Evolutionary conservation across 2,113 vertebrate genomes (phyloP).

Genomic region (Fukomys damarensis): DNA sequence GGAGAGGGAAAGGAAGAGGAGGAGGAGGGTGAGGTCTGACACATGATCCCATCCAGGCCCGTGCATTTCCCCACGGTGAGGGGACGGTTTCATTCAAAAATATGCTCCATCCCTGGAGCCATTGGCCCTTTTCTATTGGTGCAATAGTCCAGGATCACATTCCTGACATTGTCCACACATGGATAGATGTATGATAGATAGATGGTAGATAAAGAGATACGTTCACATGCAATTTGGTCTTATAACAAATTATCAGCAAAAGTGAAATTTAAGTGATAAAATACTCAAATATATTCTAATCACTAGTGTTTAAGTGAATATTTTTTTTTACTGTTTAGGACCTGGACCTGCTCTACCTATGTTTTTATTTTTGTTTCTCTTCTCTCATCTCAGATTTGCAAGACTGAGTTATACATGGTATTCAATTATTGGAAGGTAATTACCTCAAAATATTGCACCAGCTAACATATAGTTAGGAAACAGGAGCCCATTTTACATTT

Average conservation of each 20-base stretch:
- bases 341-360: background rate
- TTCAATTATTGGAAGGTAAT: background rate
- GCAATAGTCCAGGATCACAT: background rate
- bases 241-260: background rate
- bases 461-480: background rate
- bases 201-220: background rate
- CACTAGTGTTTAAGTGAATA: background rate
- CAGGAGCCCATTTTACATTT: background rate
- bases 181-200: background rate
- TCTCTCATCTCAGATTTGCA: background rate
- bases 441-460: background rate
- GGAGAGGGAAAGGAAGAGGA: too few relatives aligned
- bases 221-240: background rate
- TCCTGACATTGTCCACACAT: background rate
- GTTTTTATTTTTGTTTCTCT: background rate
- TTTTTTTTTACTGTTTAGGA: background rate
- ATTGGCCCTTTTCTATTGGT: background rate
- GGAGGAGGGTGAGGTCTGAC: rapidly evolving
- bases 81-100: background rate
- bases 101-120: background rate
- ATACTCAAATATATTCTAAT: background rate
- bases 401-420: background rate
- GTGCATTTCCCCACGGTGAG: background rate
- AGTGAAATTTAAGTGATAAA: background rate
- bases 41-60: background rate